A percentile compares a stretch with the other conserved stretches of the same genome.
These are phyloP conservation scores for Osmerus mordax DNA, from an alignment of 2,113 vertebrate genomes.

Conservation along the genomic window DNA sequence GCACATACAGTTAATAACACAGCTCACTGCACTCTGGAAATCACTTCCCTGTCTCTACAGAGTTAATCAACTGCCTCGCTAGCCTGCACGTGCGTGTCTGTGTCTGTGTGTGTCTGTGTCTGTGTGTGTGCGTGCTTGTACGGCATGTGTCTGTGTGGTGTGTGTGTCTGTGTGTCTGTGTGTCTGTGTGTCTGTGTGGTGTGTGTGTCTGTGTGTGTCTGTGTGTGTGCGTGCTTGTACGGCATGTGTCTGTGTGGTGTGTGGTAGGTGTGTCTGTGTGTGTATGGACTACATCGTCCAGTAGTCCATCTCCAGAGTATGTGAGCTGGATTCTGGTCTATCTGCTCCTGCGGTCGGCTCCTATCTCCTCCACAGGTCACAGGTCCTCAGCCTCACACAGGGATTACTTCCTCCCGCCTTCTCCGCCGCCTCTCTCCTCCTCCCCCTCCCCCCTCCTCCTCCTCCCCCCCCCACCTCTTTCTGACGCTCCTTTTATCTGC, in stretches of 20 bases:
- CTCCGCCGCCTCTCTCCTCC: neutral
- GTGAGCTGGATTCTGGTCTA: too few species aligned
- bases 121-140: neutral
- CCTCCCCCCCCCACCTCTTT: neutral
- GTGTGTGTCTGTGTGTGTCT: neutral
- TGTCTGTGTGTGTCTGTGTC: neutral
- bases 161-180: neutral
- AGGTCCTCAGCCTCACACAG: too few species aligned
- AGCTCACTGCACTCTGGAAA: slow-evolving; percentile 23
- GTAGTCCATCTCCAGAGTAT: neutral
- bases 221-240: neutral
- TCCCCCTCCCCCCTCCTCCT: neutral
- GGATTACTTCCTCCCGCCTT: neutral
- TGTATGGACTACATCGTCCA: neutral
- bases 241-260: neutral
- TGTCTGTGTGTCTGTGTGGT: neutral
- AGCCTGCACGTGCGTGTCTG: neutral
- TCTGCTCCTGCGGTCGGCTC: too few species aligned
- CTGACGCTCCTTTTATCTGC: too few species aligned
- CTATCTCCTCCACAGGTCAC: too few species aligned
- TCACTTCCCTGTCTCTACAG: slow-evolving; percentile 9
- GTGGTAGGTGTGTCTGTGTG: neutral
- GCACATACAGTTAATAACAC: slow-evolving; percentile 19
- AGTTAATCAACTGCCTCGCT: slow-evolving; percentile 24
- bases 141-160: neutral